phyloP scores from a whole-genome alignment of 2,888 invertebrate genomes.

The Polydrusus pterygomalis region DNA sequence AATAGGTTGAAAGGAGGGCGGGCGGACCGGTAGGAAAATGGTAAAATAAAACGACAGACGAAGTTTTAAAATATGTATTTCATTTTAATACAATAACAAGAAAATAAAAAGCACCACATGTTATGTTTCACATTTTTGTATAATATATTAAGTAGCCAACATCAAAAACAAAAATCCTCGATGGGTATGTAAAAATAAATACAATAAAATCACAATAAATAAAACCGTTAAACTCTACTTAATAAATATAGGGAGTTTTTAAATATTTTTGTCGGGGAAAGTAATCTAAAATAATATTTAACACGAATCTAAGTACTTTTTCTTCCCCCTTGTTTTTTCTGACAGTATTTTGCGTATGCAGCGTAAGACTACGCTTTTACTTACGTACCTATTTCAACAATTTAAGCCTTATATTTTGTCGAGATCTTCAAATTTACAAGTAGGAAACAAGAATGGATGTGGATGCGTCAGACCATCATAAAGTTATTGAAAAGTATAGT shows the following conservation, averaged over 20 bases:
- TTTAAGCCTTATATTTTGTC: no score
- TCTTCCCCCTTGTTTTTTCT: no score
- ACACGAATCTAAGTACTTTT: background rate
- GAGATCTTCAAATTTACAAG: no score
- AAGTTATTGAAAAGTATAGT: no score
- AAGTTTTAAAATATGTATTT: constrained; percentile 34
- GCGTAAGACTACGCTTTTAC: no score
- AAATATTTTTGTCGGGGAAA: background rate
- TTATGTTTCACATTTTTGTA: constrained; percentile 42
- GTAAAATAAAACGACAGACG: background rate
- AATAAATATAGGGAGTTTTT: constrained; percentile 12
- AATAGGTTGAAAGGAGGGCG: background rate
- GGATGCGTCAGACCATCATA: no score
- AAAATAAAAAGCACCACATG: constrained; percentile 50
- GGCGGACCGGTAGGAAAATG: no score
- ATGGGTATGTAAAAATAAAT: constrained; percentile 24
- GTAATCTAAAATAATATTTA: background rate
- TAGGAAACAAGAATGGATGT: no score
- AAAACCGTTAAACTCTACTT: constrained; percentile 8
- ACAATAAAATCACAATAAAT: constrained; percentile 32
- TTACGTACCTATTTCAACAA: no score
- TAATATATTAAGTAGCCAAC: constrained; percentile 36
- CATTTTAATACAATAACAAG: constrained; percentile 48
- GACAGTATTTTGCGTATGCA: no score
- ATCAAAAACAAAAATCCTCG: constrained; percentile 27